Base-by-base conservation (phyloP, 2,888 invertebrate species). In the Zeuzera pyrina region DNA sequence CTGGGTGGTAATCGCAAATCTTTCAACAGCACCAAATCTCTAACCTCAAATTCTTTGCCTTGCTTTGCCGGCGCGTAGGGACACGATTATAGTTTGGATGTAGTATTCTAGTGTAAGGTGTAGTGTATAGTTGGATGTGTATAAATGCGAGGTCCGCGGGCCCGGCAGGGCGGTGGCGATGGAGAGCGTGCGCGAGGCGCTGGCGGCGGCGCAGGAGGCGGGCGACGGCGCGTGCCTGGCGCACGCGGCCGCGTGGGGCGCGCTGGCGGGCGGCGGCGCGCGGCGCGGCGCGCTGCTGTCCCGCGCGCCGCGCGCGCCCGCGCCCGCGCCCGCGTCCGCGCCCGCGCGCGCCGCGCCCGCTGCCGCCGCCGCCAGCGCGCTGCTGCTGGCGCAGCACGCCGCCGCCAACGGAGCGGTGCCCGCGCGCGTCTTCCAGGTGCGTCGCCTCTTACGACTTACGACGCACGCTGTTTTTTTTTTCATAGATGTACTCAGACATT, bases 201-300 rank as follows among this genome's bases (percentile, higher is more conserved):
- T 96, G 32, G 90, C 90, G 70, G 86, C 94, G 58, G 93, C 95
- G 2, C 95, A 96, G 66, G 94, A 95, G 72, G 90, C 91, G 35
- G 92, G 90, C 37, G 96, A 97, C 65, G 90, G 91, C 52, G 86
- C 92, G 33, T 95, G 95, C 58, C 83, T 95, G 32, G 94, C 94
- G 66, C 89, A 93, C 57, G 92, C 93, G 31, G 89, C 92, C 54
- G 91, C 91, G 29, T 96, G 94, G 95, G 86, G 93, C 51, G 69
- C 70, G 42, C 53, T 58, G 40, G 67, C 64, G 28, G 71, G 66
- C 12, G 60, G 57, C 0, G 41, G 47, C 3, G 30, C 21, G 8
- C 35, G 30, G 7, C 29, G 35, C 12, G 38, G 30, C n/a, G 41
- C 33, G 34, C 34, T 25, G 8, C 35, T 31, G 6, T 19, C 32